Percentiles rank a stretch among this genome's conserved stretches.
Conservation (phyloP, 2,797 vertebrate genomes). For the Allobates femoralis region DNA sequence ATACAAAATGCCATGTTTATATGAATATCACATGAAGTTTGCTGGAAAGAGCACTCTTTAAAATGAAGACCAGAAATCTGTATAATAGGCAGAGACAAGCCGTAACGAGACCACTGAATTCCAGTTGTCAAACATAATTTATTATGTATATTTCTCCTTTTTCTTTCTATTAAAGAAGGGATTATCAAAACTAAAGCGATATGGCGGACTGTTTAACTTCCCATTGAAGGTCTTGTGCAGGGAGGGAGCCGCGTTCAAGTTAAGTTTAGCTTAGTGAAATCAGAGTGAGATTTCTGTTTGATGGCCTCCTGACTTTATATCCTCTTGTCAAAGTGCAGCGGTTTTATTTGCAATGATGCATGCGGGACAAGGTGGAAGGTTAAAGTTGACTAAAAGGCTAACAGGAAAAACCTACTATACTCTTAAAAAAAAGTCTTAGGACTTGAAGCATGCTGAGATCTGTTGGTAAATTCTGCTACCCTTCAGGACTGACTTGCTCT, state of each 20-base stretch:
- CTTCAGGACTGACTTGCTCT: constrained; percentile 74
- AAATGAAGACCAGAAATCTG: constrained; percentile 87
- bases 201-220: constrained; percentile 82
- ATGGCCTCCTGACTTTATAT: constrained; percentile 81
- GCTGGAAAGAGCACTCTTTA: constrained; percentile 78
- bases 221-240: constrained; percentile 76
- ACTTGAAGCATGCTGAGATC: constrained; percentile 82
- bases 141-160: constrained; percentile 85
- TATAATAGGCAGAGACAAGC: constrained; percentile 94
- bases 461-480: constrained; percentile 78
- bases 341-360: constrained; percentile 87
- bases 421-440: constrained; percentile 86
- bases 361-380: constrained; percentile 86
- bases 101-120: constrained; percentile 91
- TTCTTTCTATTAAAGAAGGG: constrained; percentile 83
- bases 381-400: constrained; percentile 89
- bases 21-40: constrained; percentile 78
- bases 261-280: constrained; percentile 75
- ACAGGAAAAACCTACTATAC: constrained; percentile 85
- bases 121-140: constrained; percentile 99
- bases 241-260: constrained; percentile 72
- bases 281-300: constrained; percentile 76
- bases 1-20: constrained; percentile 82
- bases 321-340: constrained; percentile 80
- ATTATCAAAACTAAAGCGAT: constrained; percentile 88